These are phyloP conservation scores for Neodiprion lecontei DNA, from an alignment of 1,140 invertebrate species.

Conservation along the genomic window DNA sequence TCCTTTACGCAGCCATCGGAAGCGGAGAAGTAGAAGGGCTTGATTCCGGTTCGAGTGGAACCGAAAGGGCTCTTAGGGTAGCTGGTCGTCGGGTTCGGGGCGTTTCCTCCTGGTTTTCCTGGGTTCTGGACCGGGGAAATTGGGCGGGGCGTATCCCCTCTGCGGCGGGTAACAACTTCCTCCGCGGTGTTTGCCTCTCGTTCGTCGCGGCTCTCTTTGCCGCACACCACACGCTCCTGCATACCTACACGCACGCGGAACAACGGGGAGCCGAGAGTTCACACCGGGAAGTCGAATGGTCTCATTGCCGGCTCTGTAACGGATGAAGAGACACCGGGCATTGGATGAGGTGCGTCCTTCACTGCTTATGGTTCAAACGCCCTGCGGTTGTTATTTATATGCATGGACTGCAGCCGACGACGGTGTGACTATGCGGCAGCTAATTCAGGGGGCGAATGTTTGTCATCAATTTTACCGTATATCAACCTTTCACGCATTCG, in stretches of 20 bases:
- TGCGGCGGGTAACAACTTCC: not conserved
- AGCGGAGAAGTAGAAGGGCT: not conserved
- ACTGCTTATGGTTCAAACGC: not conserved
- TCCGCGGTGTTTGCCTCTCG: not conserved
- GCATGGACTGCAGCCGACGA: too few species aligned
- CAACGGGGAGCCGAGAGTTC: not conserved
- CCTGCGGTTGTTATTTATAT: not conserved
- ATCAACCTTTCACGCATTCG: not conserved
- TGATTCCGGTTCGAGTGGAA: not conserved
- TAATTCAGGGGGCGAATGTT: not conserved
- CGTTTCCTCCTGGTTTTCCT: constrained; percentile 2
- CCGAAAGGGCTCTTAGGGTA: not conserved
- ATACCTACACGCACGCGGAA: too few species aligned
- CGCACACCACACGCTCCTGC: too few species aligned
- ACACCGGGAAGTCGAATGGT: not conserved
- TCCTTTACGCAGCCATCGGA: not conserved
- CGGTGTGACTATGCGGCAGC: not conserved
- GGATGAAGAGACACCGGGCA: not conserved
- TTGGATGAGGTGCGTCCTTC: not conserved
- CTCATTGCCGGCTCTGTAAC: not conserved
- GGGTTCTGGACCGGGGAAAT: not conserved
- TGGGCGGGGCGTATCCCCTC: not conserved
- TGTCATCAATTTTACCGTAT: not conserved
- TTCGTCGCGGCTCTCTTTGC: not conserved
- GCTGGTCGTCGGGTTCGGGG: not conserved